These are phyloP conservation scores for Steromphala cineraria DNA, from an alignment of 2,888 invertebrate genomes.

Conservation along the genomic window DNA sequence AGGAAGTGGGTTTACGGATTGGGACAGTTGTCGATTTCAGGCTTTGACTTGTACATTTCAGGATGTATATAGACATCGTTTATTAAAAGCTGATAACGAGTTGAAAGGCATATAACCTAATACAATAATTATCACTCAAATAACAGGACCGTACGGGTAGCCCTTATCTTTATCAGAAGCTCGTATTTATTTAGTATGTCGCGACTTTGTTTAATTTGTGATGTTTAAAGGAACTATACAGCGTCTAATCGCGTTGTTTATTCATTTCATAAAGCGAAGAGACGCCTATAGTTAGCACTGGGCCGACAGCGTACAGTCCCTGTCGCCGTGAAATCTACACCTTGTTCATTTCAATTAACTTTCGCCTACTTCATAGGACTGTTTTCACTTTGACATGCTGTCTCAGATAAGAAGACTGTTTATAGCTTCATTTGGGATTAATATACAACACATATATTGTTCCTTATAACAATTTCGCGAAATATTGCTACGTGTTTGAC, in stretches of 20 bases:
- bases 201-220: conserved; percentile 3
- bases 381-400: background rate
- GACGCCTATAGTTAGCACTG: background rate
- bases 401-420: background rate
- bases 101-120: background rate
- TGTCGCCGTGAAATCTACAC: conserved; percentile 7
- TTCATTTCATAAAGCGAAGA: background rate
- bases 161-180: background rate
- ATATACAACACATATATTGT: background rate
- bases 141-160: background rate
- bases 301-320: background rate
- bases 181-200: conserved; percentile 7
- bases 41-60: background rate
- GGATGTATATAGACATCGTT: background rate
- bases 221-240: background rate
- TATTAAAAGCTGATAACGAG: background rate
- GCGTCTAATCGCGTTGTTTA: conserved; percentile 1
- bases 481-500: background rate
- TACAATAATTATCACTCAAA: conserved; percentile 7
- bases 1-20: too few species aligned
- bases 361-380: background rate
- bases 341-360: background rate
- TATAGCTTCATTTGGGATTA: background rate
- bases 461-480: background rate
- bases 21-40: background rate